These are phyloP conservation scores for Empis stercorea DNA, from an alignment of 2,888 invertebrate species.

Conservation along the genomic window DNA sequence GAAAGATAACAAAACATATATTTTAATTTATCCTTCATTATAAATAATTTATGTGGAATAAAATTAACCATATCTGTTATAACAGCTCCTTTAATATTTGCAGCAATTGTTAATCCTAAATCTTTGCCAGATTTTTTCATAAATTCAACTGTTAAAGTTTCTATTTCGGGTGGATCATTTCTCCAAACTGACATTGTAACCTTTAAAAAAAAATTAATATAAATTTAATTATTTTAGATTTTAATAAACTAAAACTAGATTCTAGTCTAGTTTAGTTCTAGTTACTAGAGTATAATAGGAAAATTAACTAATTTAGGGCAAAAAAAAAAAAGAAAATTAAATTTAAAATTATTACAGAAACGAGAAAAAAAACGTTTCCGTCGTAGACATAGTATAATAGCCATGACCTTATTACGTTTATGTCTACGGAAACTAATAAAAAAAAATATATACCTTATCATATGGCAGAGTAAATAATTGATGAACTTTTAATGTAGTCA, in stretches of 20 bases:
- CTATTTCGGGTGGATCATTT: constrained; percentile 60
- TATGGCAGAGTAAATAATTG: constrained; percentile 73
- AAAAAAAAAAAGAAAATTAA: too few relatives aligned
- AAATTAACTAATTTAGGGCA: too few relatives aligned
- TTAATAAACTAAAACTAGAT: too few relatives aligned
- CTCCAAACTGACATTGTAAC: constrained; percentile 74
- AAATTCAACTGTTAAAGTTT: constrained; percentile 70
- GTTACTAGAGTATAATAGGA: too few relatives aligned
- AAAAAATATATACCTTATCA: constrained; percentile 54
- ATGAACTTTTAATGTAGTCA: constrained; percentile 72
- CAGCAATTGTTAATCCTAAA: constrained; percentile 75
- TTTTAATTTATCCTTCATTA: too few relatives aligned
- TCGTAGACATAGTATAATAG: too few relatives aligned
- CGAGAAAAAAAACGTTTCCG: too few relatives aligned
- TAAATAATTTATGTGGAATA: background rate
- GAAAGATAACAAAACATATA: constrained; percentile 3
- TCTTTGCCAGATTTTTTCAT: constrained; percentile 79
- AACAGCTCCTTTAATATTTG: constrained; percentile 72
- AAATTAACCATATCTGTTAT: constrained; percentile 79
- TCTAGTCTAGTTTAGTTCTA: too few relatives aligned
- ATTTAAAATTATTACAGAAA: too few relatives aligned
- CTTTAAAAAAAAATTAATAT: constrained; percentile 38
- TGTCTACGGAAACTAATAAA: too few relatives aligned
- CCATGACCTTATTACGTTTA: too few relatives aligned
- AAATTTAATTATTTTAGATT: too few relatives aligned